Conservation (phyloP, 1,140 invertebrate species). For the Danaus melanippus region DNA sequence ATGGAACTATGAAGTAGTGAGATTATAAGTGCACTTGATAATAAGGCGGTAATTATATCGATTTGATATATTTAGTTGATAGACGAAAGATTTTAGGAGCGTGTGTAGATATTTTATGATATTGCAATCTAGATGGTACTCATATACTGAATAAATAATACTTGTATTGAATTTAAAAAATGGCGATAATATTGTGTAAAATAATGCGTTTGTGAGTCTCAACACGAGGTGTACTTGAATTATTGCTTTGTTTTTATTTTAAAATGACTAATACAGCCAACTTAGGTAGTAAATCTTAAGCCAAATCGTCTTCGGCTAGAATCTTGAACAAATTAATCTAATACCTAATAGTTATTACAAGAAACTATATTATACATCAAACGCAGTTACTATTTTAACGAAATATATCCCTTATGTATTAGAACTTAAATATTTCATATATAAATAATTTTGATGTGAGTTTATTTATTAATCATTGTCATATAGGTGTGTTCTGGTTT, state of each 20-base stretch:
- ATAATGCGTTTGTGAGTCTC: slow-evolving; percentile 1
- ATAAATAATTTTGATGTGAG: too few species aligned
- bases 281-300: not conserved
- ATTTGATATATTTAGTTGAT: slow-evolving; percentile 14
- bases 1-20: slow-evolving; percentile 48
- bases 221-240: not conserved
- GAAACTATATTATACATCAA: not conserved
- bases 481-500: too few species aligned
- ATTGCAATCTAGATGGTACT: too few species aligned
- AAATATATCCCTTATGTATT: too few species aligned
- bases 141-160: too few species aligned
- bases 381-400: too few species aligned
- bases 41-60: slow-evolving; percentile 34
- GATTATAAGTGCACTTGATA: slow-evolving; percentile 64
- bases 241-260: slow-evolving; percentile 2
- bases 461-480: too few species aligned
- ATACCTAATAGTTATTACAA: not conserved
- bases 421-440: too few species aligned
- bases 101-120: not conserved
- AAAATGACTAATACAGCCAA: not conserved
- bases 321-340: not conserved
- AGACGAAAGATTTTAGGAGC: slow-evolving; percentile 13
- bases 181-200: not conserved
- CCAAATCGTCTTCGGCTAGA: slow-evolving; percentile 1
- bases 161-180: not conserved